Base-by-base conservation (phyloP, 2,797 vertebrate genomes). In the Lindbergichthys nudifrons region DNA sequence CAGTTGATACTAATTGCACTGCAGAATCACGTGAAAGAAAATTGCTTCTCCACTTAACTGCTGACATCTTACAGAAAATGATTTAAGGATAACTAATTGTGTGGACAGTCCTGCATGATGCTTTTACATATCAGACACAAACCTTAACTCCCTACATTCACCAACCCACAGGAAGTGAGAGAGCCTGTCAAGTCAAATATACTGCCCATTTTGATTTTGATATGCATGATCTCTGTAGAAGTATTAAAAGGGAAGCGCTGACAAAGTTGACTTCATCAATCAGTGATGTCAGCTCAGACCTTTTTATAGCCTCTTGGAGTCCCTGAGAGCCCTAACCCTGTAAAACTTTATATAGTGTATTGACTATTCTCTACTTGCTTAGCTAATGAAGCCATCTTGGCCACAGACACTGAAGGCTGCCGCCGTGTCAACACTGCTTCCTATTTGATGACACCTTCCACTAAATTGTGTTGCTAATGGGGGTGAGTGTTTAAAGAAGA, bases 361-460 rank as follows among this genome's bases (percentile, higher is more conserved):
- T 87, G 90, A 93, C 84, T 80, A 32, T 53, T 82, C 88, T 88
- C 59, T 18, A 90, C 88, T 90, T 93, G 91, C 90, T 90, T 62
- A 79, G 91, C 92, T 94, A 88, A 93, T 96, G 91, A 91, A 92
- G 84, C 78, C 89, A 78, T 86, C 71, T 77, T 65, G 88, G 89
- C 82, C 82, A 84, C 77, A 87, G 83, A 92, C 86, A 69, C 88
- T 73, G 79, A 58, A 78, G 85, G 58, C 80, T 70, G 87, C 85
- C 70, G 70, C 88, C 76, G 54, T 87, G 90, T 94, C 94, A 95
- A 89, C 93, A 92, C 65, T 79, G 78, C 79, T 81, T 90, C 89
- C 86, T 84, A 64, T 89, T 90, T 85, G 86, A 93, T 78, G 83
- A 94, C 94, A 95, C 94, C 93, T 96, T 87, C 30, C 73, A 75